Evolutionary conservation across 2,797 vertebrate genomes (phyloP).

Genomic region (Antennarius maculatus): DNA sequence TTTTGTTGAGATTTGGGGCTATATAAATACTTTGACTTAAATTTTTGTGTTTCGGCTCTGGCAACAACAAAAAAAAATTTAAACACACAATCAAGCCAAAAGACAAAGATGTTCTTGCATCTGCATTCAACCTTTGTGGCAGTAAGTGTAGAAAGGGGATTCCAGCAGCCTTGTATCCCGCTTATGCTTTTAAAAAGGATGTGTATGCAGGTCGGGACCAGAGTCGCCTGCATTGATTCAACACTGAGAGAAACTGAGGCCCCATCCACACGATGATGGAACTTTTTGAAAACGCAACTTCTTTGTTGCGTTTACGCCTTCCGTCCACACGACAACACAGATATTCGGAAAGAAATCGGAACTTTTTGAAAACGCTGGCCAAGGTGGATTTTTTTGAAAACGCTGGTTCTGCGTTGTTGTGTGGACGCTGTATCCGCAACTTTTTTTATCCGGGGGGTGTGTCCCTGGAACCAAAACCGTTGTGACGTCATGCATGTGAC

Average conservation of each 20-base stretch:
- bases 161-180: conserved; percentile 46
- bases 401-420: too few species aligned
- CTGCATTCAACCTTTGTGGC: conserved; percentile 47
- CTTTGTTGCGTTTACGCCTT: too few species aligned
- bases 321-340: too few species aligned
- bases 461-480: too few species aligned
- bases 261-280: too few species aligned
- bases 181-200: conserved; percentile 26
- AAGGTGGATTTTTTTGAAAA: too few species aligned
- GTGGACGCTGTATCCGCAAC: too few species aligned
- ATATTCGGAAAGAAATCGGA: too few species aligned
- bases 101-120: conserved; percentile 39
- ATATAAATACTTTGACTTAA: conserved; percentile 22
- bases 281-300: too few species aligned
- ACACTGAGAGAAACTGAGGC: not conserved
- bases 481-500: too few species aligned
- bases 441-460: too few species aligned
- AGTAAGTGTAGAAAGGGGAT: conserved; percentile 47
- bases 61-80: not conserved
- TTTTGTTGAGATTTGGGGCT: not conserved
- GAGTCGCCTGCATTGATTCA: not conserved
- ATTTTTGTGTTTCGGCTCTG: conserved; percentile 20
- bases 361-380: too few species aligned
- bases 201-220: conserved; percentile 48
- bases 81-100: conserved; percentile 8